Percentiles rank a stretch among this genome's conserved stretches.
These are phyloP conservation scores for Petromus typicus DNA, from an alignment of 2,113 vertebrate species.

Conservation along the genomic window DNA sequence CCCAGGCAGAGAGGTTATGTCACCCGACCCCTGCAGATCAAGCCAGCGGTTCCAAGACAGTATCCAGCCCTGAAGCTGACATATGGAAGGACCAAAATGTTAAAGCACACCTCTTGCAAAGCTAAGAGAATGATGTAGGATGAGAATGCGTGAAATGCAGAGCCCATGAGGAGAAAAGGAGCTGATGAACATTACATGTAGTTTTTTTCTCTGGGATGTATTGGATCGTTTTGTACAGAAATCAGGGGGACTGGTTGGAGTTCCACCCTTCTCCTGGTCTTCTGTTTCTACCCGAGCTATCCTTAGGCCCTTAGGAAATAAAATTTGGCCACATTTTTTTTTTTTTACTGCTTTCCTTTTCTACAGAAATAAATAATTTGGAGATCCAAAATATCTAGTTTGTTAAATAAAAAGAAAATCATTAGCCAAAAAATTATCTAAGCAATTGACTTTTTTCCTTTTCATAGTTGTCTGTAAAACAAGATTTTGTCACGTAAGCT, in stretches of 20 bases:
- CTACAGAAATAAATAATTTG: not conserved
- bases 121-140: not conserved
- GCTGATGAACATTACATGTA: not conserved
- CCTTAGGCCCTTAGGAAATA: not conserved
- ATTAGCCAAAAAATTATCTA: not conserved
- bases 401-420: not conserved
- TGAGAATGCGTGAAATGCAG: not conserved
- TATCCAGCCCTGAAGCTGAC: not conserved
- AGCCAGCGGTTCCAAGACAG: not conserved
- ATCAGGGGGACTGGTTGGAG: fast-evolving
- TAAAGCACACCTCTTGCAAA: not conserved
- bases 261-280: not conserved
- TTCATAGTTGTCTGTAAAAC: not conserved
- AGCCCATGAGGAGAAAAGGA: not conserved
- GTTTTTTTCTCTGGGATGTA: not conserved
- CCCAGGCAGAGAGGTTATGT: not conserved
- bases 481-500: not conserved
- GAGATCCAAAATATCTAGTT: not conserved
- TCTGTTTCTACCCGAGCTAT: not conserved
- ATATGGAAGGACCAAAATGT: not conserved
- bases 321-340: not conserved
- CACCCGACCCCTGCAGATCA: not conserved
- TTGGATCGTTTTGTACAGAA: not conserved
- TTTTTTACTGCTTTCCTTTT: not conserved
- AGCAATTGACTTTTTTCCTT: not conserved